Conservation (phyloP, 2,888 invertebrate genomes). For the Erynnis tages region DNA sequence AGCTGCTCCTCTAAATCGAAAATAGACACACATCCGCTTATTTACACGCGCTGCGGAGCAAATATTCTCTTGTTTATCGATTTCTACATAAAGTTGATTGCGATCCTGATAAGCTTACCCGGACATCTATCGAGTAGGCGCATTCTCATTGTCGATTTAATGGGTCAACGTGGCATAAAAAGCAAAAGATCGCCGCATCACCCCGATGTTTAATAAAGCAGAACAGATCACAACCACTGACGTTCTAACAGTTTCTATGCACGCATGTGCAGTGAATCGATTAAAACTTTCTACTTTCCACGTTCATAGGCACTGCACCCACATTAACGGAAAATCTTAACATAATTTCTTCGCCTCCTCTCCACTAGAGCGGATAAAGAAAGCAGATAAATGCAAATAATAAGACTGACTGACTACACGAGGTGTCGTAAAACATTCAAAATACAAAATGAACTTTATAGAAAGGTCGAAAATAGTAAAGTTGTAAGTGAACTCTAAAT, state of each 20-base stretch:
- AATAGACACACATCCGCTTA: slow-evolving; percentile 34
- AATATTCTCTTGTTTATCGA: slow-evolving; percentile 8
- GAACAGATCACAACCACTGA: slow-evolving; percentile 51
- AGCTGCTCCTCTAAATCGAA: slow-evolving; percentile 40
- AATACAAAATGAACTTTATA: too few species aligned
- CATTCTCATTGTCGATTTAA: slow-evolving; percentile 19
- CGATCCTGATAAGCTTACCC: slow-evolving; percentile 6
- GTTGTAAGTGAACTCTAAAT: too few species aligned
- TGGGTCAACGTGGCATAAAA: slow-evolving; percentile 31
- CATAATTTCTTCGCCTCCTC: slow-evolving; percentile 69
- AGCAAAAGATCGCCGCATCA: slow-evolving; percentile 33
- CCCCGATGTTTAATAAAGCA: slow-evolving; percentile 50
- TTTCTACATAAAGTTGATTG: neutral
- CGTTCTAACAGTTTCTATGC: slow-evolving; percentile 52
- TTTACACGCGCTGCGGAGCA: slow-evolving; percentile 26
- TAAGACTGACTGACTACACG: slow-evolving; percentile 23
- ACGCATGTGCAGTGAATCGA: slow-evolving; percentile 78
- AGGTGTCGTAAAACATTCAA: too few species aligned
- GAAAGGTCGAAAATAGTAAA: too few species aligned
- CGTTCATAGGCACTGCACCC: slow-evolving; percentile 60
- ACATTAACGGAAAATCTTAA: slow-evolving; percentile 75
- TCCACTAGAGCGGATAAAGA: slow-evolving; percentile 74
- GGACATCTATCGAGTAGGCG: neutral
- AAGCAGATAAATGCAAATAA: slow-evolving; percentile 58
- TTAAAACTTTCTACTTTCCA: slow-evolving; percentile 79